phyloP scores from a whole-genome alignment of 2,797 vertebrate genomes.

The Sphenopsis melanotis region DNA sequence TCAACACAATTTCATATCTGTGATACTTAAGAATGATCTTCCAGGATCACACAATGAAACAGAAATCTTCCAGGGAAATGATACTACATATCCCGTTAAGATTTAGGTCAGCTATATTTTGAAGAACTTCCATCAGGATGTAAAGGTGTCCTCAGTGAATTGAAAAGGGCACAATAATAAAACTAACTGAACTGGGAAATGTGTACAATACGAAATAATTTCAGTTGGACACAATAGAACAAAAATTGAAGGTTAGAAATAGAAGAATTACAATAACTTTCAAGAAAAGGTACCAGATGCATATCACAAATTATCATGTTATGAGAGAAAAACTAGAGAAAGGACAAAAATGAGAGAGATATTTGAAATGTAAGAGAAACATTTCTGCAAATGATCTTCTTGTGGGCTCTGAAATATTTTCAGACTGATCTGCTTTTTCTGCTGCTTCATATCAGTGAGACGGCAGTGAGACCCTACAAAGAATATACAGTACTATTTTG shows the following conservation, averaged over 20 bases:
- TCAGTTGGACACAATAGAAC: constrained; percentile 13
- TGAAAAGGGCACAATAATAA: constrained; percentile 50
- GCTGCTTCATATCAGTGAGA: not conserved
- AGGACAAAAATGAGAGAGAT: not conserved
- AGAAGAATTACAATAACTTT: not conserved
- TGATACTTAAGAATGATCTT: constrained; percentile 36
- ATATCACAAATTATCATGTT: constrained; percentile 1
- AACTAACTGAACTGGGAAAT: constrained; percentile 30
- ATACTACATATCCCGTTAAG: not conserved
- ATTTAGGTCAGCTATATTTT: constrained; percentile 33
- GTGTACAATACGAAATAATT: constrained; percentile 48
- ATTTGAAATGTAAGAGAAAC: not conserved
- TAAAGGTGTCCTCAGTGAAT: constrained; percentile 28
- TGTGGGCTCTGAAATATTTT: constrained; percentile 2
- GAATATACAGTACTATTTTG: not conserved
- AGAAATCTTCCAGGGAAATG: constrained; percentile 29
- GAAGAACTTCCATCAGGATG: constrained; percentile 24
- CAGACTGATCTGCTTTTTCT: constrained; percentile 3
- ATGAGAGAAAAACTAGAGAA: not conserved
- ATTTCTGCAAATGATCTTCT: constrained; percentile 21
- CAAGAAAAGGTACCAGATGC: not conserved
- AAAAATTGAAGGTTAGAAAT: constrained; percentile 43
- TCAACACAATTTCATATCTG: constrained; percentile 8
- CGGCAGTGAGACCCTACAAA: not conserved
- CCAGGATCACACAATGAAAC: not conserved